Percentiles rank a stretch among this genome's conserved stretches.
Conservation (phyloP, 1,140 invertebrate species). For the Drosophila willistoni region DNA sequence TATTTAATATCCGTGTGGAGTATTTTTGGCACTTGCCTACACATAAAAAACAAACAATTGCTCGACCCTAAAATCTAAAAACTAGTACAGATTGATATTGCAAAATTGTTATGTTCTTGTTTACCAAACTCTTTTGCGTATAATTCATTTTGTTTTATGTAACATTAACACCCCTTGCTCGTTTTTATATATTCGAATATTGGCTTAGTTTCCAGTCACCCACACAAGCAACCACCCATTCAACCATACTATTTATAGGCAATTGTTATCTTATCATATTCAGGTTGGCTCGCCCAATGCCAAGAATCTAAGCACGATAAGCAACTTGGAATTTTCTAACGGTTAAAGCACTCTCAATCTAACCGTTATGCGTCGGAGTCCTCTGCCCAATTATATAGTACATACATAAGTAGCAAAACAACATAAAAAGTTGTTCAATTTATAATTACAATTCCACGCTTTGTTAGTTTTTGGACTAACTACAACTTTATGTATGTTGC, state of each 20-base stretch:
- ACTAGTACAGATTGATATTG: too few species aligned
- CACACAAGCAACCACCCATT: background rate
- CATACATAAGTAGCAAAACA: slow-evolving; percentile 28
- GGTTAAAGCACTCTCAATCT: slow-evolving; percentile 10
- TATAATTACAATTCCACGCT: slow-evolving; percentile 73
- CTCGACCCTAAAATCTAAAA: too few species aligned
- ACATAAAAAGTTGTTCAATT: slow-evolving; percentile 50
- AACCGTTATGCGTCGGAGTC: slow-evolving; percentile 38
- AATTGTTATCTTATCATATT: slow-evolving; percentile 46
- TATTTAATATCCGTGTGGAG: too few species aligned
- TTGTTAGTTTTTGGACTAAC: slow-evolving; percentile 58
- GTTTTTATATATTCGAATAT: too few species aligned
- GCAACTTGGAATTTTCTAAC: slow-evolving; percentile 13
- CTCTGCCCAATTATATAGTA: slow-evolving; percentile 43
- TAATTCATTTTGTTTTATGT: too few species aligned
- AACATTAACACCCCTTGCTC: too few species aligned
- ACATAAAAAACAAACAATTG: too few species aligned
- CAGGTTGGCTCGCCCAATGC: slow-evolving; percentile 37
- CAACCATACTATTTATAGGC: background rate
- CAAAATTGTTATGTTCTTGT: too few species aligned
- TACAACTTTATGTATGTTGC: slow-evolving; percentile 4
- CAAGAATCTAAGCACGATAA: slow-evolving; percentile 33
- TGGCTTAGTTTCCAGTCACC: too few species aligned
- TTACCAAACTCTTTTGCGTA: too few species aligned
- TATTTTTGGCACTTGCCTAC: too few species aligned